These are phyloP conservation scores for Hepsetus odoe DNA, from an alignment of 2,113 vertebrate species.

Conservation along the genomic window DNA sequence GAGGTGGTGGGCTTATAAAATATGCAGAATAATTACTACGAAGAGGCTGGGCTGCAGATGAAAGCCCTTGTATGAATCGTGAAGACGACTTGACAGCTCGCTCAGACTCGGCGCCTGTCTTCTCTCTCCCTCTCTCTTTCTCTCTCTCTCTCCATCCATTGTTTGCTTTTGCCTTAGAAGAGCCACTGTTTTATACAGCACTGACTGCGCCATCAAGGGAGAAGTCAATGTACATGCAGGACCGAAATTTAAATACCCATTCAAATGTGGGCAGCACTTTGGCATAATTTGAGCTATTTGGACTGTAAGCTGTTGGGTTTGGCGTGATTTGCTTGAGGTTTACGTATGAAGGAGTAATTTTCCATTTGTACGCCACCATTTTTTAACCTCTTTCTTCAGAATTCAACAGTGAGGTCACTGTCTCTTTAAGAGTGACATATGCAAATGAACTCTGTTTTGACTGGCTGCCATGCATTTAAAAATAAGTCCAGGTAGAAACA, in stretches of 20 bases:
- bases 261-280: neutral
- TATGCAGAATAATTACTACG: conserved; percentile 81
- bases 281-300: neutral
- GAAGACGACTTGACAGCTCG: conserved; percentile 80
- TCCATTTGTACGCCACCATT: too few species aligned
- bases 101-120: conserved; percentile 60
- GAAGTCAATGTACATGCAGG: neutral
- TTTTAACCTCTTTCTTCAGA: too few species aligned
- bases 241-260: conserved; percentile 6
- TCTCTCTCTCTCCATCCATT: conserved; percentile 54
- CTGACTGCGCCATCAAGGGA: conserved; percentile 7
- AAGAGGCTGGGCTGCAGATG: conserved; percentile 78
- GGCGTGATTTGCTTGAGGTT: too few species aligned
- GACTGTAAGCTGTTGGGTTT: too few species aligned
- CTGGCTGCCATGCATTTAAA: too few species aligned
- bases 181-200: conserved; percentile 6
- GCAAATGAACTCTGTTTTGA: too few species aligned
- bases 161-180: conserved; percentile 9
- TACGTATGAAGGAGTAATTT: too few species aligned
- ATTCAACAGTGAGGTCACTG: too few species aligned
- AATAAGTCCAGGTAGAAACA: too few species aligned
- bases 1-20: conserved; percentile 66
- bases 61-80: conserved; percentile 78
- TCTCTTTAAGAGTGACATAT: too few species aligned
- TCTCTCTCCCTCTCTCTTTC: conserved; percentile 57